Base-by-base conservation (phyloP, 2,888 invertebrate species). In the Heliothis peltigera region DNA sequence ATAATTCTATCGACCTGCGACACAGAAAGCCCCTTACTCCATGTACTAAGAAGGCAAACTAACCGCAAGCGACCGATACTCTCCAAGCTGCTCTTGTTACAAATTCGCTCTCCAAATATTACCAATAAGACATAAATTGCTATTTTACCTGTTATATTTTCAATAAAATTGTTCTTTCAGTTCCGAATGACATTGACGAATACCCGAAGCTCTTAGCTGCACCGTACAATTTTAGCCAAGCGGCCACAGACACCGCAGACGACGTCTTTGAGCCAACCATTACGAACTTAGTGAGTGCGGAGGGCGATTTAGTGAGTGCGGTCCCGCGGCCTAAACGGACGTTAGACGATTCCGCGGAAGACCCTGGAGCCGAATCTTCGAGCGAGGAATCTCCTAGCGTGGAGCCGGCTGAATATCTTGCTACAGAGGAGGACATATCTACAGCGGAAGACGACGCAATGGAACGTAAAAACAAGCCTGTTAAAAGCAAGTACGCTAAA, bases 401-500 rank as follows among this genome's bases (percentile, higher is more conserved):
- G 1, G 79, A 76, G n/a, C 72, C 58, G 2, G 64, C 49, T 12
- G 77, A 63, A 5, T 60, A 49, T 5, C 21, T 22, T 17, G 35
- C 39, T 28, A 42, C 43, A 2, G 65, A 79, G 18, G 74, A 75
- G 6, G 76, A 61, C 39, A 53, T 22, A 35, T 53, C 59, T 19
- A 46, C 35, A 1, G 12, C 48, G n/a, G 75, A 63, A 28, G 55
- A 64, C 6, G 53, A 64, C n/a, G 35, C 42, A 3, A 75, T 63
- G 49, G 75, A 48, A 15, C 55, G 59, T 0, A 75, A 75, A 12
- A 25, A 7, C 12, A 73, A 73, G 18, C 63, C 63, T 4, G 17
- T 39, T 1, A 73, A 73, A 49, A 64, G 56, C n/a, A 73, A 64
- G 46, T 57, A 54, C 12, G 75, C 70, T 1, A 73, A 70, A 43